Conservation (phyloP, 2,797 vertebrate genomes). For the Epinephelus coioides region DNA sequence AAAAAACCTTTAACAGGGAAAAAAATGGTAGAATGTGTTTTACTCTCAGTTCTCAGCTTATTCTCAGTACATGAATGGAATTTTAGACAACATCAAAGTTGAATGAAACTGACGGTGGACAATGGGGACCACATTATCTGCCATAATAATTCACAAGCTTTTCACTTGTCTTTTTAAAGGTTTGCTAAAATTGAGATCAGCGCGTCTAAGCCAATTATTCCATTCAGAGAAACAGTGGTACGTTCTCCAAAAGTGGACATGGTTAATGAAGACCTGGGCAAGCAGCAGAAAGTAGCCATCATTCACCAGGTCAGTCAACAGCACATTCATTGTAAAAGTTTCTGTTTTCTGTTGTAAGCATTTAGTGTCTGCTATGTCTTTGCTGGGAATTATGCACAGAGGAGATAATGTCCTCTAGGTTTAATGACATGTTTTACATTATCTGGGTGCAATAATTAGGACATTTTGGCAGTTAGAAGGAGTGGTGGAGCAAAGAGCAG, state of each 20-base stretch:
- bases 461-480: fast-evolving
- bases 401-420: background rate
- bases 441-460: background rate
- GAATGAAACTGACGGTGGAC: background rate
- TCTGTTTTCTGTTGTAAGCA: background rate
- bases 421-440: background rate
- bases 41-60: background rate
- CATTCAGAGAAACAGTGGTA: constrained; percentile 95
- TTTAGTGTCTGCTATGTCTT: background rate
- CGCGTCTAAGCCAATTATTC: constrained; percentile 94
- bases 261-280: constrained; percentile 98
- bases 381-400: background rate
- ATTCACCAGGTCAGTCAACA: constrained; percentile 90
- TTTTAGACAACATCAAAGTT: background rate
- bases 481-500: background rate
- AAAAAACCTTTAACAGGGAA: no score
- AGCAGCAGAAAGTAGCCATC: constrained; percentile 94
- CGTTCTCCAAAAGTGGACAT: constrained; percentile 96
- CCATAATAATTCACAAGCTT: constrained; percentile 2
- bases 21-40: no score
- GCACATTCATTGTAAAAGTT: background rate
- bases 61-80: background rate
- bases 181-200: constrained; percentile 96
- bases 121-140: background rate
- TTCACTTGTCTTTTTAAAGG: constrained; percentile 75